phyloP scores from a whole-genome alignment of 2,113 vertebrate genomes.

The Hoplias malabaricus region DNA sequence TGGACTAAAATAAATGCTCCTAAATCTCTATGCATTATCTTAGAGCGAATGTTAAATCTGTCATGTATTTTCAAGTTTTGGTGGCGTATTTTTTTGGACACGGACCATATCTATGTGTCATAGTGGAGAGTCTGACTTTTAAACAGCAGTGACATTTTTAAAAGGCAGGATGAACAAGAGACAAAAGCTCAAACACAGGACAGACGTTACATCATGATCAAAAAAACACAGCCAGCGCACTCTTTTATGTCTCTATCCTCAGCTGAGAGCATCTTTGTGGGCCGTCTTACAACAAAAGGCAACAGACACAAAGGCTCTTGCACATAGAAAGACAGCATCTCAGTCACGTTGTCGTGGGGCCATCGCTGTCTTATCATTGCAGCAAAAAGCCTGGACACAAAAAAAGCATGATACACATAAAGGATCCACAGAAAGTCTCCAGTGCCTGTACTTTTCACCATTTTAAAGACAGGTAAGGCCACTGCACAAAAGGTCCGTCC shows the following conservation, averaged over 20 bases:
- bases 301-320: conserved; percentile 2
- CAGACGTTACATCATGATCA: background rate
- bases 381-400: background rate
- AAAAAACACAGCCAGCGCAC: background rate
- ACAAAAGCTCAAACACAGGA: background rate
- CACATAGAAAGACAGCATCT: background rate
- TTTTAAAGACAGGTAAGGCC: conserved; percentile 32
- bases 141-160: background rate
- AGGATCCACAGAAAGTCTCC: conserved; percentile 21
- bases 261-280: conserved; percentile 15
- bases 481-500: conserved; percentile 33
- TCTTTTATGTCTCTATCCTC: background rate
- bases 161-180: conserved; percentile 12
- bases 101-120: background rate
- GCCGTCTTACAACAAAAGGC: conserved; percentile 28
- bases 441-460: conserved; percentile 24
- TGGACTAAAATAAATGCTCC: too few relatives aligned
- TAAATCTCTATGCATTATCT: too few relatives aligned
- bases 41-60: too few relatives aligned
- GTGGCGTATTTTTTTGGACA: too few relatives aligned
- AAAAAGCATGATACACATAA: background rate
- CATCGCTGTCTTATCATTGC: background rate
- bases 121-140: background rate
- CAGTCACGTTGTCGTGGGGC: conserved; percentile 10
- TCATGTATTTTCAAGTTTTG: too few relatives aligned